Evolutionary conservation across 1,140 invertebrate genomes (phyloP), one percentile per base, ranked within the genome.

Genomic region (Papilio dardanus): DNA sequence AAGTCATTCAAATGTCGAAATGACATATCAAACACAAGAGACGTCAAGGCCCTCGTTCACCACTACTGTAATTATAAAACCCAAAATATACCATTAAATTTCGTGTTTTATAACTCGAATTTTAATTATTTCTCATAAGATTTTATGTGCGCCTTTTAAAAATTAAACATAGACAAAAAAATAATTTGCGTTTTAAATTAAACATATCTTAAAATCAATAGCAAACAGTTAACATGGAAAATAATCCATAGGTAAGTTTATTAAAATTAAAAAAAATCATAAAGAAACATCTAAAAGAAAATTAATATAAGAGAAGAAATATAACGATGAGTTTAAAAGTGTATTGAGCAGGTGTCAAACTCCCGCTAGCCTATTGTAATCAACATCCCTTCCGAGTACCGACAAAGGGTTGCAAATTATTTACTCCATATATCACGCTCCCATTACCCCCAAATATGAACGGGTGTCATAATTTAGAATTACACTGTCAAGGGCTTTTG

Each of bases 351-450:
- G 89, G 90, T 92, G 89, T 88, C 86, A 85, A 78, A 66, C 76
- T 66, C 71, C 74, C 80, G 81, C 79, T 14, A n/a, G 24, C 84
- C 67, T 71, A 76, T 85, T 78, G 85, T 85, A 85, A 89, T 84
- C 79, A 87, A 84, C 83, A 88, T 87, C 82, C 84, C 83, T 77
- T 28, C 24, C 54, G 54, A 62, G 76, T 33, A 50, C 66, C 67
- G 83, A 88, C 80, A 89, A 88, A 86, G 89, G 91, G 89, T 91
- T 90, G 88, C 89, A 90, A 91, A 91, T 90, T 90, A 89, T 91
- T 91, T 91, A 87, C 86, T 85, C 91, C 86, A 86, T 84, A 88
- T 81, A 87, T 90, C 84, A 90, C 83, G 78, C 83, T 74, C 79
- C 81, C 78, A 80, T 88, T 89, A 85, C 83, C 74, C 82, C 8